A percentile compares a stretch with the other conserved stretches of the same genome.
These are phyloP conservation scores for Myrmecophaga tridactyla DNA, from an alignment of 2,113 vertebrate genomes.

Conservation along the genomic window DNA sequence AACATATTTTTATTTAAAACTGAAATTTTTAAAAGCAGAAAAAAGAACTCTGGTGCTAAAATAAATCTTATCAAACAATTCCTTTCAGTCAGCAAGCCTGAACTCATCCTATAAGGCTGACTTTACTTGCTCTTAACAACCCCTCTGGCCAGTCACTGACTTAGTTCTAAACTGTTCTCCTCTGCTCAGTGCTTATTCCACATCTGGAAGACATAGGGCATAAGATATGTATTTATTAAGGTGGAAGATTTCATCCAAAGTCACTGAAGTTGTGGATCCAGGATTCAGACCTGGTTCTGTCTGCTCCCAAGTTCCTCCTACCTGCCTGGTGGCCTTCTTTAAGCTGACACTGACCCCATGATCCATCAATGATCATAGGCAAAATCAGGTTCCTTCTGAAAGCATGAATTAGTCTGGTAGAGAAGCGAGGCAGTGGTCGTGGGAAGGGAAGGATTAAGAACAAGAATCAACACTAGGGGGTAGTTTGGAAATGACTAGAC, in stretches of 20 bases:
- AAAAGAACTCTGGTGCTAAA: constrained; percentile 21
- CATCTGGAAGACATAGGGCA: constrained; percentile 19
- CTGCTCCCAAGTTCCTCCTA: background rate
- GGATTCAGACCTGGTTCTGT: background rate
- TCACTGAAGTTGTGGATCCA: background rate
- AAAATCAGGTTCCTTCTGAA: background rate
- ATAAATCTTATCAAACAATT: constrained; percentile 28
- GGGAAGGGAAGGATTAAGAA: background rate
- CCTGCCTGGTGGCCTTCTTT: background rate
- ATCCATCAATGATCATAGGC: background rate
- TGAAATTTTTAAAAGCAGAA: background rate
- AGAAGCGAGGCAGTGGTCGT: background rate
- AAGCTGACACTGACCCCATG: background rate
- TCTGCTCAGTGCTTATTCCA: background rate
- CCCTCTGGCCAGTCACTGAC: background rate
- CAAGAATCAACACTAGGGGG: background rate
- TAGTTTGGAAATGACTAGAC: background rate
- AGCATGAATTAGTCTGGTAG: background rate
- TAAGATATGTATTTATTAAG: background rate
- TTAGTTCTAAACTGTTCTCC: background rate
- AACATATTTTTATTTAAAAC: constrained; percentile 42
- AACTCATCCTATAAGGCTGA: background rate
- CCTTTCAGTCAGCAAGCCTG: background rate
- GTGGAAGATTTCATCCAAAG: background rate
- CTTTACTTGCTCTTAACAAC: background rate